Conservation (phyloP, 2,797 vertebrate genomes). For the Lithobates sylvaticus region DNA sequence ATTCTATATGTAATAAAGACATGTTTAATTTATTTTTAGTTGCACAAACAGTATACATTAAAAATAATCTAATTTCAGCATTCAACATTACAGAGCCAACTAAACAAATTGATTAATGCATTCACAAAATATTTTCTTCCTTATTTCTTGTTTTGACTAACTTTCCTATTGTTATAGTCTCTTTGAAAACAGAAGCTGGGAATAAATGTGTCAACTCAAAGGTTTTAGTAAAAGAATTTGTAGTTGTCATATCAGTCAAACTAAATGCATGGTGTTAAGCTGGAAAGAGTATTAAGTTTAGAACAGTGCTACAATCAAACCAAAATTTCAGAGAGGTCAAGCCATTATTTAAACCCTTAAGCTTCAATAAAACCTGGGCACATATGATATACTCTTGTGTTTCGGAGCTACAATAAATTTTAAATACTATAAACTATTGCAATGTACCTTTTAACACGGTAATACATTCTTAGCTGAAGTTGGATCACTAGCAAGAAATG, state of each 20-base stretch:
- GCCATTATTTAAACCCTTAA: slow-evolving; percentile 62
- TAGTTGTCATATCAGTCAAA: slow-evolving; percentile 62
- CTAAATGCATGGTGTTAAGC: slow-evolving; percentile 57
- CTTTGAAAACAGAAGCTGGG: slow-evolving; percentile 30
- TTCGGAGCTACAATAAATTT: slow-evolving; percentile 54
- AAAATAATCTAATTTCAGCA: neutral
- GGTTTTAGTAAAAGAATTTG: slow-evolving; percentile 56
- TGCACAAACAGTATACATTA: neutral
- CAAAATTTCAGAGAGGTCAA: slow-evolving; percentile 61
- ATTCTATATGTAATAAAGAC: neutral
- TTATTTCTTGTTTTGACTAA: neutral
- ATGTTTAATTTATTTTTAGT: neutral
- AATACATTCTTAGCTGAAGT: slow-evolving; percentile 57
- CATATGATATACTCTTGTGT: slow-evolving; percentile 60
- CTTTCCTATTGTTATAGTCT: slow-evolving; percentile 20
- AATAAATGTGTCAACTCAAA: slow-evolving; percentile 55
- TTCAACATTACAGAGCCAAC: neutral
- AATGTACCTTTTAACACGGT: slow-evolving; percentile 60
- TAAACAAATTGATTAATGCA: neutral
- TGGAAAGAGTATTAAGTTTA: slow-evolving; percentile 58
- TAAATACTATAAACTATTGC: slow-evolving; percentile 60
- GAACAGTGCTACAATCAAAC: slow-evolving; percentile 59
- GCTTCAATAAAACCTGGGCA: slow-evolving; percentile 56
- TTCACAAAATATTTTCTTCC: neutral
- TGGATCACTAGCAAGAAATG: slow-evolving; percentile 55